These are phyloP conservation scores for Peromyscus polionotus DNA, from an alignment of 2,113 vertebrate species.

Conservation along the genomic window DNA sequence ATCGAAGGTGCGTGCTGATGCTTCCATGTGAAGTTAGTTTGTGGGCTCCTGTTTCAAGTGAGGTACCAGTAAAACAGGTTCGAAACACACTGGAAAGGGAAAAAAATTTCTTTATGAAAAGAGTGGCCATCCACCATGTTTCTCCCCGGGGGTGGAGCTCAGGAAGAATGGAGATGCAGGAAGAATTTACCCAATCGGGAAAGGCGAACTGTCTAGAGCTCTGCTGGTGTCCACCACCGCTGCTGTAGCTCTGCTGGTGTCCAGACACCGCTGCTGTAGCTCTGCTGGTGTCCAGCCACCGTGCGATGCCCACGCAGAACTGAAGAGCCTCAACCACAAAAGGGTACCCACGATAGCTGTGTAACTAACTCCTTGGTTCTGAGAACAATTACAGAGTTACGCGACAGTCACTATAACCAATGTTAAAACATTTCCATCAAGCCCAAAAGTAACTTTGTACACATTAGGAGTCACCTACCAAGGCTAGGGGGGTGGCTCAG, in stretches of 20 bases:
- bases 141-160: not conserved
- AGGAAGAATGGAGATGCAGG: not conserved
- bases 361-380: not conserved
- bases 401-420: not conserved
- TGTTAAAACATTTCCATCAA: slow-evolving; percentile 27
- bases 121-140: not conserved
- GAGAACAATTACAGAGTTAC: not conserved
- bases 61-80: not conserved
- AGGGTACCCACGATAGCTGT: not conserved
- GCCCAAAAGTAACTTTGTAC: not conserved
- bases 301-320: not conserved
- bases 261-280: not conserved
- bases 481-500: not conserved
- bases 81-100: not conserved
- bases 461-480: not conserved
- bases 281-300: not conserved
- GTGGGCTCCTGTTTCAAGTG: slow-evolving; percentile 21
- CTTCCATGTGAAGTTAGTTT: slow-evolving; percentile 13
- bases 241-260: too few relatives aligned
- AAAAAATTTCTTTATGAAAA: not conserved
- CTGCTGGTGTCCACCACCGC: not conserved
- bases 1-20: slow-evolving; percentile 93
- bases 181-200: not conserved
- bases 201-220: not conserved
- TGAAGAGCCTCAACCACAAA: not conserved